Percentiles rank a stretch among this genome's conserved stretches.
Evolutionary conservation across 2,797 vertebrate genomes (phyloP).

Genomic region (Megaceryle alcyon): DNA sequence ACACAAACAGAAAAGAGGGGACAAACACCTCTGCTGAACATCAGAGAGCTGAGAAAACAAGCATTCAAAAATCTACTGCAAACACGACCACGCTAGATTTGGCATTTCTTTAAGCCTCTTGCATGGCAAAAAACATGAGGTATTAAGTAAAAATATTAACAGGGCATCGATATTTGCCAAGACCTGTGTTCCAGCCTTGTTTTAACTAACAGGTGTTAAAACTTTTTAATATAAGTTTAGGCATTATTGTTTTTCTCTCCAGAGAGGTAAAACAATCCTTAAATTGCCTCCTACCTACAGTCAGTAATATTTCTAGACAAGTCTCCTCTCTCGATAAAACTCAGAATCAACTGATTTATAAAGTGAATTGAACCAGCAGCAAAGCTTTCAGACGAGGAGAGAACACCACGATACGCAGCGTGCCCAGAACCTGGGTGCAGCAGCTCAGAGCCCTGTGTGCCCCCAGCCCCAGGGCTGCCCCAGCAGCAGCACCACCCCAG

Average conservation of each 20-base stretch:
- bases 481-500: rapidly evolving
- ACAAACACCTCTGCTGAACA: background rate
- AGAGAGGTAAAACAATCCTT: background rate
- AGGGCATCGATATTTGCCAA: background rate
- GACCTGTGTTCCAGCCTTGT: background rate
- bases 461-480: background rate
- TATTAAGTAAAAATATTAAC: background rate
- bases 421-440: rapidly evolving
- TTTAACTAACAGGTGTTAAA: background rate
- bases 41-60: background rate
- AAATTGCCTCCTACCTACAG: background rate
- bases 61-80: background rate
- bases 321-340: background rate
- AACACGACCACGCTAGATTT: rapidly evolving
- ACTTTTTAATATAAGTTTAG: background rate
- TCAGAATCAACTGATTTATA: background rate
- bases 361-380: background rate
- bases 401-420: too few relatives aligned
- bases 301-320: background rate
- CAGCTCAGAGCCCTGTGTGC: rapidly evolving
- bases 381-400: background rate
- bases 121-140: background rate
- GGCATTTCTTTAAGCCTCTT: background rate
- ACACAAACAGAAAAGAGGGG: background rate
- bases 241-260: background rate